These are phyloP conservation scores for Drosophila punjabiensis DNA, from an alignment of 1,140 invertebrate species.

Conservation along the genomic window DNA sequence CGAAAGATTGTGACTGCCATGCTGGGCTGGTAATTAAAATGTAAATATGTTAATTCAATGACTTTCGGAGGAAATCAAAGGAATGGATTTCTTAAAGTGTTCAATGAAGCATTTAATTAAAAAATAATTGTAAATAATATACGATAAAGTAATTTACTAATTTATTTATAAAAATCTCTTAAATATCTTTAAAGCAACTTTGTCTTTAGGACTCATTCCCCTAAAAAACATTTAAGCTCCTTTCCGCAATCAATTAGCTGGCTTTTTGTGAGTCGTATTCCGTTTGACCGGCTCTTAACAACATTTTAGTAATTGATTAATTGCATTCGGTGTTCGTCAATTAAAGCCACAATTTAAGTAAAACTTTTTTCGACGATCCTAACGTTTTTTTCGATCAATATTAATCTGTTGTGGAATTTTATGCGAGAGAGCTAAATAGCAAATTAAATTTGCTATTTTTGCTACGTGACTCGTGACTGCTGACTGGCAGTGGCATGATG, in stretches of 20 bases:
- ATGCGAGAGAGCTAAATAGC: conserved; percentile 65
- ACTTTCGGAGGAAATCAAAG: conserved; percentile 1
- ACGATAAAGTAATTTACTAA: no score
- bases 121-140: not conserved
- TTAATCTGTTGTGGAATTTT: conserved; percentile 47
- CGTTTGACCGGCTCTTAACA: conserved; percentile 26
- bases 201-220: not conserved
- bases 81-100: not conserved
- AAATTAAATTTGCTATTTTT: conserved; percentile 78
- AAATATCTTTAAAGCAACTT: not conserved
- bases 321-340: conserved; percentile 50
- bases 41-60: conserved; percentile 2
- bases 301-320: conserved; percentile 69
- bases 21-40: conserved; percentile 10
- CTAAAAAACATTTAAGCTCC: not conserved
- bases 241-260: conserved; percentile 20
- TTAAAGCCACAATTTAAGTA: conserved; percentile 43
- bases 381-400: conserved; percentile 27
- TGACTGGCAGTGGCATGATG: conserved; percentile 41
- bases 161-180: not conserved
- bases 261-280: conserved; percentile 9
- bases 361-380: conserved; percentile 15
- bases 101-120: not conserved
- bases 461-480: conserved; percentile 67
- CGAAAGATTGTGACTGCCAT: not conserved